Evolutionary conservation across 2,113 vertebrate genomes (phyloP).

Genomic region (Dromaius novaehollandiae): DNA sequence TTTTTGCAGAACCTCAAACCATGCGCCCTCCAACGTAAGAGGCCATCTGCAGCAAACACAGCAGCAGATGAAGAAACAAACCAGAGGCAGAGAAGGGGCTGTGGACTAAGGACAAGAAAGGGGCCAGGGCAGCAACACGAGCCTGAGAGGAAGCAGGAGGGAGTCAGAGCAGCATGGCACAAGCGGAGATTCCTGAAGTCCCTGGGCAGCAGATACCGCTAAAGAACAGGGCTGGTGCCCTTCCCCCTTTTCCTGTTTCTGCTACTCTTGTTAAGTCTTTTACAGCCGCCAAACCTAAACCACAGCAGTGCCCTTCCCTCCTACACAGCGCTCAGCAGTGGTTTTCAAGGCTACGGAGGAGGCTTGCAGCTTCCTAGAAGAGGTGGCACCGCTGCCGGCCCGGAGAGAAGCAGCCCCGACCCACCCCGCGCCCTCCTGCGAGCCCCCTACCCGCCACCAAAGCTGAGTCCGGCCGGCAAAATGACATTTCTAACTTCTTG

Average conservation of each 20-base stretch:
- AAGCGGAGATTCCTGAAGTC: background rate
- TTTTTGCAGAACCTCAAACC: background rate
- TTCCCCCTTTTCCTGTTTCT: background rate
- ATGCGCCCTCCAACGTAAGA: fast-evolving
- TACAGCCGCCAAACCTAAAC: constrained; percentile 21
- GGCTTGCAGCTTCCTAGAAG: background rate
- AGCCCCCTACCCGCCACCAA: background rate
- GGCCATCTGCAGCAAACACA: background rate
- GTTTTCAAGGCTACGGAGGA: background rate
- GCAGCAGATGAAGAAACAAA: background rate
- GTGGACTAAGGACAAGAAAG: fast-evolving
- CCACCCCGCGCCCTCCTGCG: fast-evolving
- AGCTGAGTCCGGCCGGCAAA: background rate
- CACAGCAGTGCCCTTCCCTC: constrained; percentile 27
- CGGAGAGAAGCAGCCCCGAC: background rate
- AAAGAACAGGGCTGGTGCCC: background rate
- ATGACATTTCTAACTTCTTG: background rate
- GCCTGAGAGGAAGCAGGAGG: background rate
- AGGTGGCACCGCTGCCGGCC: background rate
- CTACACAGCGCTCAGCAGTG: background rate
- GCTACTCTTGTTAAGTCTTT: background rate
- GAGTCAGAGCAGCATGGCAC: background rate
- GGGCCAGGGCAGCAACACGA: background rate
- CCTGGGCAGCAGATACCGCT: background rate
- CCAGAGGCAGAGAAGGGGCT: background rate